phyloP scores from a whole-genome alignment of 1,140 invertebrate species.

The Brachionus plicatilis region DNA sequence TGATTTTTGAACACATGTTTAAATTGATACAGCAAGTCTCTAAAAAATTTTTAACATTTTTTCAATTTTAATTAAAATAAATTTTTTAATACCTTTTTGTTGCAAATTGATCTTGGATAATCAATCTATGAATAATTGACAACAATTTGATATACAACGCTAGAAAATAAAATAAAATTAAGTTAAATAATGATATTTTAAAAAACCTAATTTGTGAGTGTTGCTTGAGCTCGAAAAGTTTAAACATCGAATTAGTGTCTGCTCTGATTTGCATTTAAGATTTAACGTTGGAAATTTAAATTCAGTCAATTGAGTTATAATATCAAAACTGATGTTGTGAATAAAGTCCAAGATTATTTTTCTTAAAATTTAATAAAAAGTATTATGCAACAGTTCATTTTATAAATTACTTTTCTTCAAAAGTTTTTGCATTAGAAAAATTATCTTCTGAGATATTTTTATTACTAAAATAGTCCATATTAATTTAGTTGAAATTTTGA shows the following conservation, averaged over 20 bases:
- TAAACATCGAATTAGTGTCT: background rate
- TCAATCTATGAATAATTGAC: background rate
- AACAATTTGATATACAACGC: constrained; percentile 11
- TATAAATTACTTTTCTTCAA: background rate
- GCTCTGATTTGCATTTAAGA: background rate
- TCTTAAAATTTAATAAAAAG: background rate
- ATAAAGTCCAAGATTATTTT: background rate
- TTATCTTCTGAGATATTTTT: background rate
- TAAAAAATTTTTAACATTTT: background rate
- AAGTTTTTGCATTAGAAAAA: background rate
- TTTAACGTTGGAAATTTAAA: background rate
- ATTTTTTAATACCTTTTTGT: background rate
- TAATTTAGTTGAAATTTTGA: too few relatives aligned
- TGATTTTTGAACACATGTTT: constrained; percentile 27
- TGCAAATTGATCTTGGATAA: background rate
- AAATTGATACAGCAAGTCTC: constrained; percentile 18
- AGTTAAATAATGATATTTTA: background rate
- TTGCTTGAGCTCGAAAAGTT: background rate
- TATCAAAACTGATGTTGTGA: background rate
- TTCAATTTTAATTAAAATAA: background rate
- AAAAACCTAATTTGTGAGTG: background rate
- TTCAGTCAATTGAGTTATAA: background rate
- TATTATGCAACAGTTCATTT: too few relatives aligned
- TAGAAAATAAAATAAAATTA: too few relatives aligned
- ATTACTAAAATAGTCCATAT: background rate